phyloP scores from a whole-genome alignment of 2,797 vertebrate species.

The Poliocrania exsul region DNA sequence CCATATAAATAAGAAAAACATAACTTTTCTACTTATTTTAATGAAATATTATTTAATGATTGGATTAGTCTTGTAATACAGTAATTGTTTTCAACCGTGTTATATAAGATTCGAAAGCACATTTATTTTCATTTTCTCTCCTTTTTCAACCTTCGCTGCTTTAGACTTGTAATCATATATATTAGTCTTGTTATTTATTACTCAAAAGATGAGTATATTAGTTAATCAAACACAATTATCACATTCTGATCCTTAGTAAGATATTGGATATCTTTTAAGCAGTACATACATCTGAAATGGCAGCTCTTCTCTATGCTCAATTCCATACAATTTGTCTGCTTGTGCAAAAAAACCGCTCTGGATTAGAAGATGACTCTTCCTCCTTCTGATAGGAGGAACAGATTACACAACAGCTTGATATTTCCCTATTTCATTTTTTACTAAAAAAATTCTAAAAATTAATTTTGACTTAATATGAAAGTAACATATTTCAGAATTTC shows the following conservation, averaged over 20 bases:
- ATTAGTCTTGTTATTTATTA: neutral
- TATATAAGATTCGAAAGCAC: neutral
- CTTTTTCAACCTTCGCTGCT: neutral
- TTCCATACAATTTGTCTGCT: neutral
- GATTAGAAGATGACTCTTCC: neutral
- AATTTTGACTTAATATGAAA: neutral
- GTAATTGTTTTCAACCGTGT: accelerated
- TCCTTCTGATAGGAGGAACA: neutral
- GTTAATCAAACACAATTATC: neutral
- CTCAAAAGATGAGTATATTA: neutral
- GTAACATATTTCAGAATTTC: neutral
- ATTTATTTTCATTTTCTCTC: neutral
- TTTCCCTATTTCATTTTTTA: neutral
- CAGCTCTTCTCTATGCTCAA: neutral
- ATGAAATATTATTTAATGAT: neutral
- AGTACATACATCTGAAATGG: too few species aligned
- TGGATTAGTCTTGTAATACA: neutral
- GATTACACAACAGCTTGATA: neutral
- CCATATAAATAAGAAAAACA: neutral
- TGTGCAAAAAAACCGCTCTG: neutral
- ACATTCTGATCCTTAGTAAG: neutral
- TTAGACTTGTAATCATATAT: neutral
- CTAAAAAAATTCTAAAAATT: neutral
- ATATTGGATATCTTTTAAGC: neutral
- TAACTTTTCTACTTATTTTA: neutral